phyloP scores from a whole-genome alignment of 2,888 invertebrate species.

The Dendrolimus houi region DNA sequence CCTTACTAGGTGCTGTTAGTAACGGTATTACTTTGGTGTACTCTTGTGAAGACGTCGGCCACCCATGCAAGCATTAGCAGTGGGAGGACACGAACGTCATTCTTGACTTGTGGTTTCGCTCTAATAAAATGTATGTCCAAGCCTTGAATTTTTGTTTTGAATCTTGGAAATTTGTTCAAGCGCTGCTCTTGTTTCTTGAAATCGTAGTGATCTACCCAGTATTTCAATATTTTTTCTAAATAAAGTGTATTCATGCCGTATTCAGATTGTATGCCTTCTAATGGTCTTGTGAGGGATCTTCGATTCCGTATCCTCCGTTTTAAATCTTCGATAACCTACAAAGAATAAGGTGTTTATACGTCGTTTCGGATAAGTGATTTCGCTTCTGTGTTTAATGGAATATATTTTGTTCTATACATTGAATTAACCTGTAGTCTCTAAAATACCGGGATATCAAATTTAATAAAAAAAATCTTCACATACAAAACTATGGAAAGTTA shows the following conservation, averaged over 20 bases:
- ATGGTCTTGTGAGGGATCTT: constrained; percentile 71
- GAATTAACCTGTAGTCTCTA: too few relatives aligned
- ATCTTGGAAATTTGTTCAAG: constrained; percentile 85
- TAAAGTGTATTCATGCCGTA: constrained; percentile 89
- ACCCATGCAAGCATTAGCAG: constrained; percentile 87
- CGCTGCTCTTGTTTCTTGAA: constrained; percentile 76
- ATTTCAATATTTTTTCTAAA: constrained; percentile 79
- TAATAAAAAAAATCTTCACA: too few relatives aligned
- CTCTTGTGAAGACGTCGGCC: constrained; percentile 92
- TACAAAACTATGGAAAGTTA: too few relatives aligned
- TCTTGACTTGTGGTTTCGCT: constrained; percentile 68
- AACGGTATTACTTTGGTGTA: constrained; percentile 85
- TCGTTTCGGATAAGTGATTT: too few relatives aligned
- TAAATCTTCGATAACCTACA: constrained; percentile 75
- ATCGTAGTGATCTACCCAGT: constrained; percentile 87
- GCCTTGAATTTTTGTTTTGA: constrained; percentile 83
- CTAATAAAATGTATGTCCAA: constrained; percentile 86
- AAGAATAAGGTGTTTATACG: constrained; percentile 6
- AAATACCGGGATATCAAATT: too few relatives aligned
- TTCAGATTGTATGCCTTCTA: constrained; percentile 83
- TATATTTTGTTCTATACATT: too few relatives aligned
- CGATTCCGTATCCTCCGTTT: constrained; percentile 72
- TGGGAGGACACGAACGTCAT: constrained; percentile 65
- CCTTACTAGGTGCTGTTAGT: constrained; percentile 71
- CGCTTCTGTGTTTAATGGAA: too few relatives aligned